Base-by-base conservation (phyloP, 1,140 invertebrate species). In the Monomorium pharaonis region DNA sequence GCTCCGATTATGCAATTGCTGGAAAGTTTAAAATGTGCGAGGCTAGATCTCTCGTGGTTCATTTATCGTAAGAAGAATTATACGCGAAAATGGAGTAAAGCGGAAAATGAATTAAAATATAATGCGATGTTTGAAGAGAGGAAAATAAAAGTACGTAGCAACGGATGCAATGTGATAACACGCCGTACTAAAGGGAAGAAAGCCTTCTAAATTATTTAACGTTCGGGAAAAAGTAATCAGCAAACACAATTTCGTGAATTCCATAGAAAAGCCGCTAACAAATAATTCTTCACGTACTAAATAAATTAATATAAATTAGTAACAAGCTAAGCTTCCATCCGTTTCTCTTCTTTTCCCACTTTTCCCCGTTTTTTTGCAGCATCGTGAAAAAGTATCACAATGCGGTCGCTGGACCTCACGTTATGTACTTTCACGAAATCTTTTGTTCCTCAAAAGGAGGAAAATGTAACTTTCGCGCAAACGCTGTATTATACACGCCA, bases 281-380 rank as follows among this genome's bases (percentile, higher is more conserved):
- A 72, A 72, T 72, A 21, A 21, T 18, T 54, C 10, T 21, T 56
- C 7, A 18, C 7, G 18, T 75, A 37, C 4, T 42, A 75, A 42
- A 75, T 27, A 37, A 58, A 58, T 24, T 24, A 56, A 33, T 58
- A 58, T 58, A 75, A 75, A 70, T 70, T 69, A 56, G 49, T 30
- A 37, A 56, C 4, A 5, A 21, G 18, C 30, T 21, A 72, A 33
- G 33, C 4, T 18, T 12, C 16, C 18, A 9, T 33, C 9, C n/a
- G 9, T 49, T 14, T 37, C n/a, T 14, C 12, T 54, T 33, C 30
- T 56, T 54, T 18, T 21, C 24, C 24, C 27, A 37, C 37, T 16
- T 37, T 33, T 56, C n/a, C 24, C 18, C 33, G 16, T 54, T 24
- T 24, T 9, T 49, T 70, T 42, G 56, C 9, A 24, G 9, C 4